A percentile compares a stretch with the other conserved stretches of the same genome.
Evolutionary conservation across 1,140 invertebrate genomes (phyloP).

Genomic region (Phenacoccus solenopsis): DNA sequence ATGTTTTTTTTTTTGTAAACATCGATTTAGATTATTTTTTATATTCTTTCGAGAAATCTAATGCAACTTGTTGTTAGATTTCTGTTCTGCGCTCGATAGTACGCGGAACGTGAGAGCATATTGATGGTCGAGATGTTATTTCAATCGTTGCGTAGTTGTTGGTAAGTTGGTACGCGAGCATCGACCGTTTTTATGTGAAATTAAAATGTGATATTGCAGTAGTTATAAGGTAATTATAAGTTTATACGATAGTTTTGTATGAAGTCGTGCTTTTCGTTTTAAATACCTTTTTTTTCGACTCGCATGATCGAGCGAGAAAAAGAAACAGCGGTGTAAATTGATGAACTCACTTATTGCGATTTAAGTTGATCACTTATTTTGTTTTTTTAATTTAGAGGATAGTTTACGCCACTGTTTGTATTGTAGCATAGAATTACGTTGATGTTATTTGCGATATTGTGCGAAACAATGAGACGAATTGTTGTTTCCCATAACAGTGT

Average conservation of each 20-base stretch:
- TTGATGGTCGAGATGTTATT: too few species aligned
- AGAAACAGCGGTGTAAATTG: background rate
- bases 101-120: too few species aligned
- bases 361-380: too few species aligned
- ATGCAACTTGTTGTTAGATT: too few species aligned
- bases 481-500: background rate
- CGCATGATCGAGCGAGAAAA: too few species aligned
- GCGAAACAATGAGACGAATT: background rate
- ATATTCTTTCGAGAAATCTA: too few species aligned
- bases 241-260: background rate
- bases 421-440: background rate
- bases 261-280: slow-evolving; percentile 12
- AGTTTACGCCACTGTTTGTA: background rate
- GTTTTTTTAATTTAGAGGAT: too few species aligned
- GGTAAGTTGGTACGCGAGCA: background rate
- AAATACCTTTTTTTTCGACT: slow-evolving; percentile 11
- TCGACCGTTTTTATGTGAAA: slow-evolving; percentile 1
- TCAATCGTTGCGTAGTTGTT: too few species aligned
- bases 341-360: background rate
- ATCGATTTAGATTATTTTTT: too few species aligned
- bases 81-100: too few species aligned
- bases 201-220: slow-evolving; percentile 10
- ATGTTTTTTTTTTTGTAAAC: too few species aligned
- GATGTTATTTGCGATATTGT: background rate
- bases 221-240: background rate